Evolutionary conservation across 35 echinoderm and acorn worm species (phyloP).

Genomic region (Acanthaster planci): DNA sequence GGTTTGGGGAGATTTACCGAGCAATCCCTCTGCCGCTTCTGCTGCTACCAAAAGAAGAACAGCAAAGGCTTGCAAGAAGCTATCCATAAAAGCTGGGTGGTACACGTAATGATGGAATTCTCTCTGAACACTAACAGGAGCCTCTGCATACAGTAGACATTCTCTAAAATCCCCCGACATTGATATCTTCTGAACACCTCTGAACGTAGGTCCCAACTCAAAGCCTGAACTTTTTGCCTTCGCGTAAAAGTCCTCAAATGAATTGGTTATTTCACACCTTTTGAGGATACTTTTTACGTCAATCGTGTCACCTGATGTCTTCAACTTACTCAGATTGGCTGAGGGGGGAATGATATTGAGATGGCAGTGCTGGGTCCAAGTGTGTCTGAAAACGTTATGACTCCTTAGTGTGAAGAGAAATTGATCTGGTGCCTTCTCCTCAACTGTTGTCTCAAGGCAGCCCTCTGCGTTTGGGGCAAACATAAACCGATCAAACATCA

Average conservation of each 20-base stretch:
- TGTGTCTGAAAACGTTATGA: conserved; percentile 4
- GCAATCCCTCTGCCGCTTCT: background rate
- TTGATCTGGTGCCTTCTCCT: conserved; percentile 17
- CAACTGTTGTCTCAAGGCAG: conserved; percentile 50
- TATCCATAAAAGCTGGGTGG: conserved; percentile 66
- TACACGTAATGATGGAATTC: conserved; percentile 43
- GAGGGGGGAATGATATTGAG: background rate
- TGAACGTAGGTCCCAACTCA: conserved; percentile 54
- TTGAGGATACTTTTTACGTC: conserved; percentile 10
- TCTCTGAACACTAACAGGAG: conserved; percentile 26
- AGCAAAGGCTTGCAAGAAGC: conserved; percentile 49
- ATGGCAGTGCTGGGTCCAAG: conserved; percentile 44
- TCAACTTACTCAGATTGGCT: background rate
- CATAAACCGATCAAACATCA: conserved; percentile 47
- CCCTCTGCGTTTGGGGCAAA: conserved; percentile 35
- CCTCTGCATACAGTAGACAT: conserved; percentile 13
- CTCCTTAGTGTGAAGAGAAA: conserved; percentile 38
- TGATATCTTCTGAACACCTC: conserved; percentile 7
- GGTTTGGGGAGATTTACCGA: background rate
- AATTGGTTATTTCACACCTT: background rate
- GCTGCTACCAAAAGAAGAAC: conserved; percentile 3
- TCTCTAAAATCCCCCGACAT: conserved; percentile 33
- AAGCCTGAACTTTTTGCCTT: conserved; percentile 37
- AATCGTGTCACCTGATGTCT: background rate
- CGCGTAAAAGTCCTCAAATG: conserved; percentile 46